These are phyloP conservation scores for Clupea harengus DNA, from an alignment of 2,113 vertebrate genomes.

Conservation along the genomic window DNA sequence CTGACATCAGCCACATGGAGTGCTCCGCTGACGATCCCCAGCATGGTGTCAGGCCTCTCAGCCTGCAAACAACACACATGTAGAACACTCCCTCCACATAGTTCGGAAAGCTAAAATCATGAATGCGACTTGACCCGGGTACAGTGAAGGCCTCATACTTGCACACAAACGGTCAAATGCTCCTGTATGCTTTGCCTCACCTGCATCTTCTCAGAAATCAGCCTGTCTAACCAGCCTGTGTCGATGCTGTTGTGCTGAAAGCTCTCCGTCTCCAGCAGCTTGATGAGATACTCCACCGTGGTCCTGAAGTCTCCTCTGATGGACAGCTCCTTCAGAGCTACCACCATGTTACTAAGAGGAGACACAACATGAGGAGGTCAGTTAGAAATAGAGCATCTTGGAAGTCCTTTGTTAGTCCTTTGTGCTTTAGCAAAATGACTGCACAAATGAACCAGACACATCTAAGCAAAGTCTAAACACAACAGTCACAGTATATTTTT, in stretches of 20 bases:
- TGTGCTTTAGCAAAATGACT: neutral
- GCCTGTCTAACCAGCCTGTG: slow-evolving; percentile 94
- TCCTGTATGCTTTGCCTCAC: slow-evolving; percentile 55
- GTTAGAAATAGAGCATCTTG: neutral
- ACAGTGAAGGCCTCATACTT: too few relatives aligned
- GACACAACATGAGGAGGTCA: neutral
- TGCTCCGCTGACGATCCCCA: slow-evolving; percentile 93
- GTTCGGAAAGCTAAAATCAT: too few relatives aligned
- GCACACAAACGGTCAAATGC: neutral
- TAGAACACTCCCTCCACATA: neutral
- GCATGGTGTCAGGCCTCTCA: slow-evolving; percentile 88
- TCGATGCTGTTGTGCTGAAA: slow-evolving; percentile 97
- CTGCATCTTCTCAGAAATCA: slow-evolving; percentile 99
- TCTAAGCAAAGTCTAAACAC: too few relatives aligned
- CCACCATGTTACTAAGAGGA: slow-evolving; percentile 90
- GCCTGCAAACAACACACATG: neutral
- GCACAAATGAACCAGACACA: neutral
- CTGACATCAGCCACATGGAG: slow-evolving; percentile 94
- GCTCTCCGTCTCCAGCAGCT: slow-evolving; percentile 93
- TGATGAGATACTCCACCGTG: slow-evolving; percentile 97
- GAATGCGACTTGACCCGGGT: too few relatives aligned
- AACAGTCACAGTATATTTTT: neutral
- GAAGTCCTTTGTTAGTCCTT: neutral
- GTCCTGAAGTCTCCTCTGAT: slow-evolving; percentile 98
- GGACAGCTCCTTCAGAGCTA: slow-evolving; percentile 94